A percentile compares a stretch with the other conserved stretches of the same genome.
These are phyloP conservation scores for Otolemur garnettii DNA, from an alignment of 2,113 vertebrate species.

Conservation along the genomic window DNA sequence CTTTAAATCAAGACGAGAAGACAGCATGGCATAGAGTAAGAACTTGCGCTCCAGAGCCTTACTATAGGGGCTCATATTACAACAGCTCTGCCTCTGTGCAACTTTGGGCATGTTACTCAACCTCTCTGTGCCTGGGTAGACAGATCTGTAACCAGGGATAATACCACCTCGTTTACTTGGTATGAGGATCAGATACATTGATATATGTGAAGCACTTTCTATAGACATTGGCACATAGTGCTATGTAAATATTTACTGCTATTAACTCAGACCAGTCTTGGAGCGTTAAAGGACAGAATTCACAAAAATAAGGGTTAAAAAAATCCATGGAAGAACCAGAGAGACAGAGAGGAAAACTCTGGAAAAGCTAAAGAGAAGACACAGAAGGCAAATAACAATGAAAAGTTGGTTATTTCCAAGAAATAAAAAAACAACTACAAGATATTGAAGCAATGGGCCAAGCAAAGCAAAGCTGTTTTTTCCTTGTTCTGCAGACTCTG, in stretches of 20 bases:
- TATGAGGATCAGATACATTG: background rate
- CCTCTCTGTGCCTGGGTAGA: background rate
- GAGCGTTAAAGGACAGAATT: background rate
- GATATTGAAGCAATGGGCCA: conserved; percentile 41
- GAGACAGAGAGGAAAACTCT: conserved; percentile 31
- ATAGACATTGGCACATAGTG: background rate
- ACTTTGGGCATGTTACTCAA: background rate
- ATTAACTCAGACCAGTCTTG: background rate
- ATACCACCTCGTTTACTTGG: background rate
- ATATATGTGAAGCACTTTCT: background rate
- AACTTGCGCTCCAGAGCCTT: background rate
- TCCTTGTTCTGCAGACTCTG: background rate
- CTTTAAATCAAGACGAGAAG: conserved; percentile 17
- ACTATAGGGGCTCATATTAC: background rate
- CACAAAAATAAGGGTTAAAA: conserved; percentile 51
- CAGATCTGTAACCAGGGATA: background rate
- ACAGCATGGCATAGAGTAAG: background rate
- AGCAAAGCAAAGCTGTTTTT: conserved; percentile 72
- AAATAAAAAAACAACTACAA: conserved; percentile 70
- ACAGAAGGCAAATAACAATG: conserved; percentile 25
- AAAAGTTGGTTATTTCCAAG: conserved; percentile 68
- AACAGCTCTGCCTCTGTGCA: background rate
- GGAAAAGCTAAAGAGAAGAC: conserved; percentile 50
- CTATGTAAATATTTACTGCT: background rate
- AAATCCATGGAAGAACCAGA: background rate